A percentile compares a stretch with the other conserved stretches of the same genome.
Conservation (phyloP, 53 echinoderm and acorn worm genomes). For the Zoroaster sp. region DNA sequence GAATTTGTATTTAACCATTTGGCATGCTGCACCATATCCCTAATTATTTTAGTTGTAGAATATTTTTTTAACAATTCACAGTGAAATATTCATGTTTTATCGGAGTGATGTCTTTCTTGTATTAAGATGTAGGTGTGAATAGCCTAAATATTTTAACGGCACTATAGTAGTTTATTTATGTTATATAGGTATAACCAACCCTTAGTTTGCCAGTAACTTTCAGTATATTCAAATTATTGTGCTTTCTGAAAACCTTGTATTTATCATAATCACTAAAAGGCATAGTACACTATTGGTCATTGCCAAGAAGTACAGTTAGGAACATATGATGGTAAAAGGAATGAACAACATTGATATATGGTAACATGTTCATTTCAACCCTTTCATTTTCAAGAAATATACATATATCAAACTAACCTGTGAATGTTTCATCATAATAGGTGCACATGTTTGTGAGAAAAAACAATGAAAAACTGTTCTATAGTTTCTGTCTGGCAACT, state of each 20-base stretch:
- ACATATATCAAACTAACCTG: too few relatives aligned
- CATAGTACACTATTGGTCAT: neutral
- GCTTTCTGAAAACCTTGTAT: constrained; percentile 5
- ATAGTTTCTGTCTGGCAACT: too few relatives aligned
- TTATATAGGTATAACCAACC: neutral
- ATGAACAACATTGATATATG: too few relatives aligned
- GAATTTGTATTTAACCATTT: neutral
- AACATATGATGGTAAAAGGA: too few relatives aligned
- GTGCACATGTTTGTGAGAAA: too few relatives aligned
- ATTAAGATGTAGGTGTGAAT: neutral
- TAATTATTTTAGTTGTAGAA: constrained; percentile 31
- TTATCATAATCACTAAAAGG: neutral
- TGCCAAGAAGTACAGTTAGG: neutral
- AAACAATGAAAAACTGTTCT: too few relatives aligned
- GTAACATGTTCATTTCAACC: too few relatives aligned
- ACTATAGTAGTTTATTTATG: neutral
- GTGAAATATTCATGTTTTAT: constrained; percentile 44
- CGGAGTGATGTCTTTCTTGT: constrained; percentile 41
- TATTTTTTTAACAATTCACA: constrained; percentile 5
- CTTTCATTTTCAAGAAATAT: too few relatives aligned
- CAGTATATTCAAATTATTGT: constrained; percentile 20
- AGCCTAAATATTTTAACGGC: neutral
- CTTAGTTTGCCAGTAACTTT: constrained; percentile 22
- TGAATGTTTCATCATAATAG: too few relatives aligned
- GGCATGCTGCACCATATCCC: constrained; percentile 21